phyloP scores from a whole-genome alignment of 2,888 invertebrate species.

The Acanthoscelides obtectus region DNA sequence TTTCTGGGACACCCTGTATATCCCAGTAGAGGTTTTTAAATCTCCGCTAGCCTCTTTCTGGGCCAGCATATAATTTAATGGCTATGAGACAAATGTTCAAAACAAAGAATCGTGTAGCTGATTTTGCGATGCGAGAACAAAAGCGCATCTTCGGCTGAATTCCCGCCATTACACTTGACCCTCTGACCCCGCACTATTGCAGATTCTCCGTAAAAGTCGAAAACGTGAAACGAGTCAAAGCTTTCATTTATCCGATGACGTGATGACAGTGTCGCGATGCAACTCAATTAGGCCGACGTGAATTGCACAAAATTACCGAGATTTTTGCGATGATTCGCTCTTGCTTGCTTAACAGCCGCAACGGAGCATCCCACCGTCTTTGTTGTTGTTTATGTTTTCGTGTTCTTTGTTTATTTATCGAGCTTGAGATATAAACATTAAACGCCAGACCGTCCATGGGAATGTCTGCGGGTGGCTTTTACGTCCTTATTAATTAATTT shows the following conservation, averaged over 20 bases:
- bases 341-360: neutral
- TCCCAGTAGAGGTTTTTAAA: too few species aligned
- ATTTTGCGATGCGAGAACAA: neutral
- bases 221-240: neutral
- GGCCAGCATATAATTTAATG: too few species aligned
- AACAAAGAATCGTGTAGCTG: neutral
- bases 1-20: too few species aligned
- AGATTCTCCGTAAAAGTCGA: neutral
- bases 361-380: neutral
- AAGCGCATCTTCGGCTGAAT: neutral
- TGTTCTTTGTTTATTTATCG: neutral
- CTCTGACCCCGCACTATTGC: neutral
- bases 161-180: neutral
- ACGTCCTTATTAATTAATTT: too few species aligned
- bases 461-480: neutral
- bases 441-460: neutral
- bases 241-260: neutral
- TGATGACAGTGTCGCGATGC: neutral
- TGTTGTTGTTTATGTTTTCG: neutral
- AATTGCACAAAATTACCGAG: neutral
- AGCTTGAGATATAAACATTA: neutral
- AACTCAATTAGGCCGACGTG: neutral
- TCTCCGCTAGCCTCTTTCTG: too few species aligned
- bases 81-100: too few species aligned
- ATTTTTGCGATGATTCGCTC: neutral